Percentiles rank a stretch among this genome's conserved stretches.
These are phyloP conservation scores for Temnothorax nylanderi DNA, from an alignment of 1,140 invertebrate species.

Conservation along the genomic window DNA sequence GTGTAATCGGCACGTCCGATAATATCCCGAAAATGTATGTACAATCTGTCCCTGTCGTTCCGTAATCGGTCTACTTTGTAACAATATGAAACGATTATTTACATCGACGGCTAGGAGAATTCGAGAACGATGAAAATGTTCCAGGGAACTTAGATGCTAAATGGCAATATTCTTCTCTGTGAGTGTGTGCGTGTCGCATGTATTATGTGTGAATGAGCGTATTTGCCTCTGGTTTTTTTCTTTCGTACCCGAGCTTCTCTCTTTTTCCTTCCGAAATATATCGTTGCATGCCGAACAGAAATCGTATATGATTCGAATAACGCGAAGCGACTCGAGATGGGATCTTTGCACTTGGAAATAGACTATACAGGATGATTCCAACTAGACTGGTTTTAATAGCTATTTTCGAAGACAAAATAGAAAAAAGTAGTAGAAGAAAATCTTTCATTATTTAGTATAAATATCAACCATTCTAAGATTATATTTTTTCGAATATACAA, in stretches of 20 bases:
- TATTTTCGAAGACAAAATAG: not conserved
- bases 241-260: not conserved
- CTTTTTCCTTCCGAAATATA: not conserved
- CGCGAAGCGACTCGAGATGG: not conserved
- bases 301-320: not conserved
- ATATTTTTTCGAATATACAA: too few species aligned
- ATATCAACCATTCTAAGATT: too few species aligned
- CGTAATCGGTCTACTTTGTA: slow-evolving; percentile 68
- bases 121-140: slow-evolving; percentile 52
- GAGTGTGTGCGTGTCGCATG: slow-evolving; percentile 20
- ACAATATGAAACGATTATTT: slow-evolving; percentile 77
- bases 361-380: not conserved
- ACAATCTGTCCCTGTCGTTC: slow-evolving; percentile 58
- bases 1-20: slow-evolving; percentile 50
- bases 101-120: slow-evolving; percentile 67
- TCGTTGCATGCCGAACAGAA: slow-evolving; percentile 9
- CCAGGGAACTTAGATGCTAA: slow-evolving; percentile 7
- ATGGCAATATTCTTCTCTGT: slow-evolving; percentile 4
- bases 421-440: not conserved
- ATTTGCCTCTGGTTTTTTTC: not conserved
- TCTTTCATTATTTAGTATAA: not conserved
- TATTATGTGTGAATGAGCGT: slow-evolving; percentile 24
- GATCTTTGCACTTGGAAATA: not conserved
- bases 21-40: slow-evolving; percentile 43
- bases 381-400: not conserved